Evolutionary conservation across 2,888 invertebrate genomes (phyloP).

Genomic region (Microctonus hyperodae): DNA sequence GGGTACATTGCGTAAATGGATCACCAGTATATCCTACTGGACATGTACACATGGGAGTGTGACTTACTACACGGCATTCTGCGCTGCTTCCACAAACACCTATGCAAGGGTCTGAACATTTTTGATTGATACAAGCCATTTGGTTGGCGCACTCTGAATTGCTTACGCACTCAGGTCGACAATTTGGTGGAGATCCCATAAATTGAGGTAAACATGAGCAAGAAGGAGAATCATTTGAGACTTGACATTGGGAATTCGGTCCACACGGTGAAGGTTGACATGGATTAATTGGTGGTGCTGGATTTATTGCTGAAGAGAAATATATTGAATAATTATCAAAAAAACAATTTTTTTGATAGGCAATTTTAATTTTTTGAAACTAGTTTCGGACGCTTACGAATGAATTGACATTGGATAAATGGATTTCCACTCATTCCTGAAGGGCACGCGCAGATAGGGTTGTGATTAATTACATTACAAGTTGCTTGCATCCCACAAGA

Average conservation of each 20-base stretch:
- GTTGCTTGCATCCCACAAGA: constrained; percentile 64
- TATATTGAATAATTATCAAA: neutral
- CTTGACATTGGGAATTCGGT: constrained; percentile 63
- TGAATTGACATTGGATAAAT: constrained; percentile 57
- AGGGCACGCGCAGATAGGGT: constrained; percentile 65
- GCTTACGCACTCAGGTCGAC: constrained; percentile 62
- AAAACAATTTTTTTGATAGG: neutral
- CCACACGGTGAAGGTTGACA: constrained; percentile 65
- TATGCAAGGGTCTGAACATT: constrained; percentile 58
- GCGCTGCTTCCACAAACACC: constrained; percentile 56
- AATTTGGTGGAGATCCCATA: constrained; percentile 64
- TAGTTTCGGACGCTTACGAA: constrained; percentile 18
- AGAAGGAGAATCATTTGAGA: constrained; percentile 64
- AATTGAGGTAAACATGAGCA: constrained; percentile 66
- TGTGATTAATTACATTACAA: constrained; percentile 65
- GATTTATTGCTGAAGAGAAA: constrained; percentile 13
- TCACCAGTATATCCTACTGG: constrained; percentile 59
- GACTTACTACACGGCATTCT: constrained; percentile 54
- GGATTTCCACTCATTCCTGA: constrained; percentile 61
- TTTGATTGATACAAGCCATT: constrained; percentile 58
- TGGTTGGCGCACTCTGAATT: constrained; percentile 63
- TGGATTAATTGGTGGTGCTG: constrained; percentile 53
- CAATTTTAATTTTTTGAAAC: neutral
- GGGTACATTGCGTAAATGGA: constrained; percentile 51
- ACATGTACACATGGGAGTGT: constrained; percentile 61